Base-by-base conservation (phyloP, 2,888 invertebrate species). In the Lasioglossum pauxillum region DNA sequence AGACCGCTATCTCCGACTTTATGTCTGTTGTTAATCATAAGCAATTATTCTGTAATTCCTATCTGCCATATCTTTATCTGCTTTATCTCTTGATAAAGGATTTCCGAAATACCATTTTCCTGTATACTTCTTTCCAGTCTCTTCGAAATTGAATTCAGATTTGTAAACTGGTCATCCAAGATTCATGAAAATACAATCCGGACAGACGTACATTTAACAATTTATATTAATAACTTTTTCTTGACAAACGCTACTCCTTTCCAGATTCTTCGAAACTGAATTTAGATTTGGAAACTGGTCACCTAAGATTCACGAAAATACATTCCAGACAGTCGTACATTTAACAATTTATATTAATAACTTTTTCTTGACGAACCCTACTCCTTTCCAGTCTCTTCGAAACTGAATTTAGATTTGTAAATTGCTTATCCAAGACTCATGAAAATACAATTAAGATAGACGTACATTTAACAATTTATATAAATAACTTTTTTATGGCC, bases 1-100 rank as follows among this genome's bases (percentile, higher is more conserved):
- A 38, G 16, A 46, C 2, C 23, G 3, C 44, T 75, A 82, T 82
- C 60, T 76, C 14, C 53, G 41, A 64, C 60, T 76, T 82, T 76
- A 72, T 82, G 75, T 31, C 41, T 27, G 16, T 44, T 23, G 73
- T 75, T 82, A 73, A 82, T 76, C 49, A 72, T 64, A 64, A 64
- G 44, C 31, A 72, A 72, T 82, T 81, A 82, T 72, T 44, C 60
- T 49, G 35, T 23, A 72, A 64, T 41, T 19, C 5, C 16, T 12
- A 16, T 19, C 46, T 69, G 27, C 49, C 8, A 0, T n/a, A n/a
- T n/a, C n/a, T n/a, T n/a, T n/a, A n/a, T n/a, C n/a, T n/a, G n/a
- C n/a, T n/a, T n/a, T n/a, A n/a, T 41, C 74, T 5, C 3, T n/a
- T 31, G 23, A 12, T 19, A 78, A 12, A 1, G 44, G 71, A 19